Evolutionary conservation across 2,888 invertebrate genomes (phyloP), one percentile per base, ranked within the genome.

Genomic region (Spialia ferax): DNA sequence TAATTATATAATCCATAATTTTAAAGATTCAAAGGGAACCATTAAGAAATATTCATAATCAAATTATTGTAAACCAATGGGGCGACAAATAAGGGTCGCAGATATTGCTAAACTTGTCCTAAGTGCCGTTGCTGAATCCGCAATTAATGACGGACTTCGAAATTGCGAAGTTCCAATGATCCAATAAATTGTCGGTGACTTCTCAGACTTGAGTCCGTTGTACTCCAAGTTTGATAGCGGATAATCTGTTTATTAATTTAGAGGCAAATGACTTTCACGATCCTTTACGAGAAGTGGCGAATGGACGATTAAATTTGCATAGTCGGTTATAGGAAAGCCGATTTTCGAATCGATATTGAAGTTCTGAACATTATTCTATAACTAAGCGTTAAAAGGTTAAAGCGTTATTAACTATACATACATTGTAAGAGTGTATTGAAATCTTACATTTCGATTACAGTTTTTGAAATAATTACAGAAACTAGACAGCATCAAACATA

Each of bases 141-240:
- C 79, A 85, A 89, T 87, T 88, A 86, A 87, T 85, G 82, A 83
- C 73, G 76, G 81, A 85, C 87, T 88, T 82, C 81, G 81, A 82
- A 87, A 83, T 83, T 85, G 74, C 78, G 68, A 85, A 87, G 80
- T 88, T 84, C 74, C 76, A 77, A 76, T 75, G 79, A 84, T 81
- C 79, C 83, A 80, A 85, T 86, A 87, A 88, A 84, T 86, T 86
- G 78, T 79, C 76, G 68, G 70, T 62, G 61, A 72, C 59, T 73
- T 73, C 74, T 74, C 72, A 59, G 69, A 66, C 69, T 66, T 55
- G 45, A 56, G 62, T 62, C 48, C 29, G 67, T 67, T 67, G 67
- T 67, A 45, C 60, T 56, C 62, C 23, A 62, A 67, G 55, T 67
- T 67, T 67, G 67, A 67, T 67, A 56, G 67, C 61, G 62, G 62